A percentile compares a stretch with the other conserved stretches of the same genome.
Evolutionary conservation across 2,888 invertebrate genomes (phyloP).

Genomic region (Drosophila formosana): DNA sequence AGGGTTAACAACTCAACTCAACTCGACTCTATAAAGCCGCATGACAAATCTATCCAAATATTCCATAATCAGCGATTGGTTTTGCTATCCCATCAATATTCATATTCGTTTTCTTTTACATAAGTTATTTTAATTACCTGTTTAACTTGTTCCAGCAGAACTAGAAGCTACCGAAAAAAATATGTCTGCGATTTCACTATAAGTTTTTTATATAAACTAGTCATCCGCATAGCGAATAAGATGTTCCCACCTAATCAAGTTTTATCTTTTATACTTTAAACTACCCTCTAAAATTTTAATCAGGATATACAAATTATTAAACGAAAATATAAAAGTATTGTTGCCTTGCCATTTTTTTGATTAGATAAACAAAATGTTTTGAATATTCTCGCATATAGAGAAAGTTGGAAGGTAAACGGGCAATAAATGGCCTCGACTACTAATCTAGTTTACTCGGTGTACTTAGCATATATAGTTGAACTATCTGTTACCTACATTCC

Average conservation of each 20-base stretch:
- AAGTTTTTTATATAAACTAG: not conserved
- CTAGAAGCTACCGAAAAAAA: conserved; percentile 1
- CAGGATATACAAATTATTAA: not conserved
- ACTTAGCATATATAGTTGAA: not conserved
- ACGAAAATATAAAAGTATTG: not conserved
- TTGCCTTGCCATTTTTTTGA: not conserved
- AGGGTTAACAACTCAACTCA: conserved; percentile 44
- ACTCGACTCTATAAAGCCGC: conserved; percentile 14
- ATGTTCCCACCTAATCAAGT: conserved; percentile 10
- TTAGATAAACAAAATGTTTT: not conserved
- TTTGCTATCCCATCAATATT: conserved; percentile 10
- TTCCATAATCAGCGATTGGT: conserved; percentile 12
- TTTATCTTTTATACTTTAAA: not conserved
- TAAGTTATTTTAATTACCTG: conserved; percentile 28
- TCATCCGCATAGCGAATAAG: not conserved
- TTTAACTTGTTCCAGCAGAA: conserved; percentile 25
- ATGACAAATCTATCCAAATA: conserved; percentile 23
- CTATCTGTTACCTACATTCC: not conserved
- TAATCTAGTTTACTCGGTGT: not conserved
- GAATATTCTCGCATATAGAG: not conserved
- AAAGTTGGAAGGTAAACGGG: not conserved
- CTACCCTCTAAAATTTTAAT: conserved; percentile 1
- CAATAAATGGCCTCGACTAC: not conserved
- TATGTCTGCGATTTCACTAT: conserved; percentile 9
- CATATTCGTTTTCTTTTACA: conserved; percentile 4